Evolutionary conservation across 2,113 vertebrate species (phyloP), one percentile per base, ranked within the genome.

Genomic region (Micromys minutus): DNA sequence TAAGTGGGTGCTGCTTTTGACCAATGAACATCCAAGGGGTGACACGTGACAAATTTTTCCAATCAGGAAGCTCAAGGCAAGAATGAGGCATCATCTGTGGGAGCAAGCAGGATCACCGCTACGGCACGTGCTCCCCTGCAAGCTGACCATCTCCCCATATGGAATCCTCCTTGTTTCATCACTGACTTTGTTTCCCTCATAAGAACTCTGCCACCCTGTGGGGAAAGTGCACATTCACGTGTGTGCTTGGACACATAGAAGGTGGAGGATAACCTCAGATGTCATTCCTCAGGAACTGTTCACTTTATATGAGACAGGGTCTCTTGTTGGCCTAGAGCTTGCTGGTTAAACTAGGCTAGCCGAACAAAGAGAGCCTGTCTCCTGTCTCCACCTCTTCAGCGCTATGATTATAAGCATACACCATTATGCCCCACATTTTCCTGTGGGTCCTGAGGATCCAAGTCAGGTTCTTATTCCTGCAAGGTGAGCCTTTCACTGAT

Each of bases 61-160:
- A 39, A 79, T 71, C 3, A 52, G 76, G 72, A 89, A 93, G 85
- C 11, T 34, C 47, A 75, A 89, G 72, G 45, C 26, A 22, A 88
- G 36, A 80, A 0, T 0, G 3, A 83, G 34, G 63, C 3, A 0
- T 26, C 29, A 42, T 22, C 9, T 34, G 4, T 31, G 50, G 83
- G 52, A 39, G 15, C 26, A 12, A 10, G 24, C 4, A 42, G 50
- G 16, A n/a, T 85, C 12, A 16, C 45, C 5, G 2, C 8, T 21
- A 9, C 45, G 19, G 69, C 39, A 10, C 6, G 7, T 55, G 39
- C 29, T 55, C 36, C 26, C 59, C 29, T 39, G 12, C 10, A 89
- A 1, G 1, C 5, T n/a, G 34, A 42, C 63, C 8, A n/a, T 42
- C 50, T 57, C 5, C 26, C 63, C 8, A 7, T 2, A 2, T 3